A percentile compares a stretch with the other conserved stretches of the same genome.
These are phyloP conservation scores for Calyptomena viridis DNA, from an alignment of 2,113 vertebrate species.

Conservation along the genomic window DNA sequence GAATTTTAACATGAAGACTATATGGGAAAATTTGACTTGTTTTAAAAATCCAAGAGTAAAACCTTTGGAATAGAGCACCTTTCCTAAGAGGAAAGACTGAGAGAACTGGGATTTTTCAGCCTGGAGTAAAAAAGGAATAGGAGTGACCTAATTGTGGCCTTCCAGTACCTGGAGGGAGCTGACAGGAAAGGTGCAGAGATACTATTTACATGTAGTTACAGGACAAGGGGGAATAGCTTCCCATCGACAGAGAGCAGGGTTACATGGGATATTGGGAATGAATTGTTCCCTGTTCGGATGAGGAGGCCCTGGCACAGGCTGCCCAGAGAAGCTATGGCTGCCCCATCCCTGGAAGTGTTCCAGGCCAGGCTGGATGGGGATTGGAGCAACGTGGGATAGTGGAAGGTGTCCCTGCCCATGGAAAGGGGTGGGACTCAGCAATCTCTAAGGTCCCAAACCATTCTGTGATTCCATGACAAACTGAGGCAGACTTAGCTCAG, in stretches of 20 bases:
- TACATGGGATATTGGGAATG: not conserved
- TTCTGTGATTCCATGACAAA: not conserved
- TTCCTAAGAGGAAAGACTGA: not conserved
- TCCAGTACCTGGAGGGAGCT: not conserved
- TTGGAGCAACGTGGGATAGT: not conserved
- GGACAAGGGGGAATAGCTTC: not conserved
- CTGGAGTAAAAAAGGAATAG: not conserved
- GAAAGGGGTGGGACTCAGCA: fast-evolving
- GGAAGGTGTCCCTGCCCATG: not conserved
- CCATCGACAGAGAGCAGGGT: not conserved
- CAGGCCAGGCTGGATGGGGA: not conserved
- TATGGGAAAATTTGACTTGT: not conserved
- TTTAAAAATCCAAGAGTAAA: not conserved
- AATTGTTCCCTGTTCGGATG: not conserved
- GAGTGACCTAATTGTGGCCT: not conserved
- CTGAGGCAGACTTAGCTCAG: not conserved
- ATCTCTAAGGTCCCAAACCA: fast-evolving
- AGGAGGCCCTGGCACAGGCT: not conserved
- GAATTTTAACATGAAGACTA: not conserved
- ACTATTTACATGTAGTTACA: fast-evolving
- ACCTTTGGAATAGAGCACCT: not conserved
- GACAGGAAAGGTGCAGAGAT: not conserved
- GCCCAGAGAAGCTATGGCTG: not conserved
- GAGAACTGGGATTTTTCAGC: not conserved
- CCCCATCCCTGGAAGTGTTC: not conserved